phyloP scores from a whole-genome alignment of 2,888 invertebrate genomes.

The Drosophila anomalata region DNA sequence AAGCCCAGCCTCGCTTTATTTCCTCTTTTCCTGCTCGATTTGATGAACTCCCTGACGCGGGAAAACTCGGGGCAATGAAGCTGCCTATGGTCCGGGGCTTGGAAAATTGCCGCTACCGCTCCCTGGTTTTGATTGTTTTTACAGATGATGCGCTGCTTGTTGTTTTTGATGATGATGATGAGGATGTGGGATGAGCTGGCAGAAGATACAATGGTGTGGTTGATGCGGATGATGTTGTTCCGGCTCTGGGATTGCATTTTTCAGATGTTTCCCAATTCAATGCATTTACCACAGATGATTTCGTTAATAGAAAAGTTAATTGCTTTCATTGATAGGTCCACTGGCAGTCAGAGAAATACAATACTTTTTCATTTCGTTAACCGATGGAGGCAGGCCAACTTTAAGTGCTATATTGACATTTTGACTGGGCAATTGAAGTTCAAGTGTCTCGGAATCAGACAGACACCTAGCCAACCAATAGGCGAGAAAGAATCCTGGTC shows the following conservation, averaged over 20 bases:
- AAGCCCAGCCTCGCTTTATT: slow-evolving; percentile 10
- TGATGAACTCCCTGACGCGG: slow-evolving; percentile 65
- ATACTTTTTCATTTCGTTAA: background rate
- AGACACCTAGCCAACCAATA: slow-evolving; percentile 15
- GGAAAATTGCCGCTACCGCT: slow-evolving; percentile 63
- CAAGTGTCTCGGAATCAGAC: slow-evolving; percentile 25
- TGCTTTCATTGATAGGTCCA: slow-evolving; percentile 74
- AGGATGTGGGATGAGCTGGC: slow-evolving; percentile 10
- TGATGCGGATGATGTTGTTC: slow-evolving; percentile 32
- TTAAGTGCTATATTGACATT: background rate
- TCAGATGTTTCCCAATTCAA: slow-evolving; percentile 7
- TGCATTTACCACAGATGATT: slow-evolving; percentile 61
- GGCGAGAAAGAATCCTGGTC: slow-evolving; percentile 28
- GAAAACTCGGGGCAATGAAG: slow-evolving; percentile 19
- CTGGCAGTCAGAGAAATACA: slow-evolving; percentile 38
- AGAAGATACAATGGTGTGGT: slow-evolving; percentile 10
- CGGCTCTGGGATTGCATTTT: slow-evolving; percentile 20
- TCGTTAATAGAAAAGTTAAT: slow-evolving; percentile 77
- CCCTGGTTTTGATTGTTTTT: slow-evolving; percentile 71
- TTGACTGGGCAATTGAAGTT: slow-evolving; percentile 16
- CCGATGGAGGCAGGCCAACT: background rate
- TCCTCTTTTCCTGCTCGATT: slow-evolving; percentile 53
- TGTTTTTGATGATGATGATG: slow-evolving; percentile 56
- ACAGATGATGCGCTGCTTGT: slow-evolving; percentile 68
- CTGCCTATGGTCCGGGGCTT: slow-evolving; percentile 39